Conservation (phyloP, 2,797 vertebrate genomes). For the Liasis olivaceus region DNA sequence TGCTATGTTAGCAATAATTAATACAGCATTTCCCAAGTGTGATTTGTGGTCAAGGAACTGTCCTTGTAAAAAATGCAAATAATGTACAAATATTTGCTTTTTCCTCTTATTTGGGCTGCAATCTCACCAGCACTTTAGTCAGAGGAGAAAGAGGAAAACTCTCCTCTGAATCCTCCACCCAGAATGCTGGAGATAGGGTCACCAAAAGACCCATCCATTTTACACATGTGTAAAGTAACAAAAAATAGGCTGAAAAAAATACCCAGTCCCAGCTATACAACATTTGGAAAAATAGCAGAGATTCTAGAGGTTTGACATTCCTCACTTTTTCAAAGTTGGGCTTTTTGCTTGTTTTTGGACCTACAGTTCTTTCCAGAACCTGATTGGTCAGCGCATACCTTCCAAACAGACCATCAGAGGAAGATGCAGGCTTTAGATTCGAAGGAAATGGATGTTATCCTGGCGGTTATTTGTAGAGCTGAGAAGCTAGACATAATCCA, state of each 20-base stretch:
- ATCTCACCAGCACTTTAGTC: neutral
- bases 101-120: neutral
- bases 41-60: neutral
- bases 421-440: conserved; percentile 78
- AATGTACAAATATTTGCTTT: neutral
- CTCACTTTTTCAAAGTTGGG: neutral
- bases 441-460: conserved; percentile 77
- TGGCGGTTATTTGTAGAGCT: conserved; percentile 81
- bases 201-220: neutral
- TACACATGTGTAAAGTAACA: neutral
- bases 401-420: conserved; percentile 82
- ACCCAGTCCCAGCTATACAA: neutral
- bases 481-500: conserved; percentile 79
- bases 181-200: neutral
- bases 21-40: neutral
- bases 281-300: neutral
- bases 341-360: neutral
- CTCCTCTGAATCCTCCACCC: neutral
- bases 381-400: conserved; percentile 84
- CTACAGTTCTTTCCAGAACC: neutral
- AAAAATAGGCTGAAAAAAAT: neutral
- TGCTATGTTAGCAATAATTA: neutral
- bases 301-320: neutral
- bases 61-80: neutral
- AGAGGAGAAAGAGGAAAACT: neutral